Evolutionary conservation across 2,888 invertebrate genomes (phyloP), one percentile per base, ranked within the genome.

Genomic region (Apantesis nais): DNA sequence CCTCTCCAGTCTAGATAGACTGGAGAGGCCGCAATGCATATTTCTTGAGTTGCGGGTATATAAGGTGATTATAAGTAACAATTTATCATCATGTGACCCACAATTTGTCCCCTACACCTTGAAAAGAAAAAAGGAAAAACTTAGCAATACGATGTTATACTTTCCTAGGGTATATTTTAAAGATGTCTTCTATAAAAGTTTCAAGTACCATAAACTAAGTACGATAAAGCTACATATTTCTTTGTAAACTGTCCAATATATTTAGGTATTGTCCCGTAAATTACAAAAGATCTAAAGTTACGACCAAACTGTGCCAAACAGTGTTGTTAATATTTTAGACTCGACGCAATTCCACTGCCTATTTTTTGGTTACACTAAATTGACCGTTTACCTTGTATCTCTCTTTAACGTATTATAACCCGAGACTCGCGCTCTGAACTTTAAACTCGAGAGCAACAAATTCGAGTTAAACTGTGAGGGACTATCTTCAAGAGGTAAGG

Each of bases 291-390:
- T n/a, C 31, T 34, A 31, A 41, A 61, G 61, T 61, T 34, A 67
- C 61, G 67, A 34, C 16, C 67, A 44, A 31, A n/a, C 31, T 60
- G 58, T 61, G 67, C 67, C 67, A 67, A 61, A 67, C 44, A 60
- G 44, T 22, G 14, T 41, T 16, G 29, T 58, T 22, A 25, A 41
- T 66, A 41, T 39, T 66, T 58, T 66, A 58, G n/a, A 41, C 58
- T 58, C 58, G 58, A 58, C 58, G 58, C 58, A 58, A 41, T 22
- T 5, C 66, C 19, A 7, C 0, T 25, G 9, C 48, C 48, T 52
- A 62, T 39, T 58, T 31, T 39, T 39, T 34, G 22, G 61, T 62
- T n/a, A 37, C 22, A 22, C 9, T 62, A 19, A n/a, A 58, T 63
- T 39, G 63, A 41, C 41, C 37, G 12, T 16, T 63, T 41, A 11